Conservation (phyloP, 2,797 vertebrate species). For the Eremophila alpestris region DNA sequence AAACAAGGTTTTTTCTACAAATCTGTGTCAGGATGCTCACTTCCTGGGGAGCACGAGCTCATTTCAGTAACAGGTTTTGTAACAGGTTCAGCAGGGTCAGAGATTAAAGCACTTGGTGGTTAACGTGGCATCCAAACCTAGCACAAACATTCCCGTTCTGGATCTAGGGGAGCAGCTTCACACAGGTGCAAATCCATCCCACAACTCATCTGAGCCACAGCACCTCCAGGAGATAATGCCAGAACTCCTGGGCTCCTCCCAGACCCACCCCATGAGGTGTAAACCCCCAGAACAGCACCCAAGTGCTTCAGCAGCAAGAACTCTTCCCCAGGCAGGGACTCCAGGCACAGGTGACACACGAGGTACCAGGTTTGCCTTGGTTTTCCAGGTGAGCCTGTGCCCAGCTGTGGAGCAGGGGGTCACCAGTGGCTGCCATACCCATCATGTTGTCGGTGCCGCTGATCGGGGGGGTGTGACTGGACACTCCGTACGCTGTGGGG, state of each 20-base stretch:
- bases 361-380: neutral
- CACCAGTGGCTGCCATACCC: slow-evolving; percentile 71
- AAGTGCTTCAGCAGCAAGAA: neutral
- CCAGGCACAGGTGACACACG: neutral
- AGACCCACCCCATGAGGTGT: neutral
- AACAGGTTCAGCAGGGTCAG: neutral
- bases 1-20: neutral
- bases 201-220: neutral
- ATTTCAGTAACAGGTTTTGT: neutral
- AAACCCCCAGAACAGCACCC: neutral
- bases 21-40: neutral
- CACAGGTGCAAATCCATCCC: neutral
- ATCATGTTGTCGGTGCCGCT: slow-evolving; percentile 88
- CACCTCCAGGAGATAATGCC: neutral
- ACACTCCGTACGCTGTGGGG: slow-evolving; percentile 85
- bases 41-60: neutral
- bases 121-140: neutral
- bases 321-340: neutral
- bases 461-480: slow-evolving; percentile 90
- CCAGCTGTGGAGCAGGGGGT: fast-evolving
- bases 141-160: fast-evolving
- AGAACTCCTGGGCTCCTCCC: neutral
- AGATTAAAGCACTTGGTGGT: neutral
- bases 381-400: neutral
- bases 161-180: neutral